Conservation (phyloP, 2,888 invertebrate genomes). For the Pachliopta kotzebuea region DNA sequence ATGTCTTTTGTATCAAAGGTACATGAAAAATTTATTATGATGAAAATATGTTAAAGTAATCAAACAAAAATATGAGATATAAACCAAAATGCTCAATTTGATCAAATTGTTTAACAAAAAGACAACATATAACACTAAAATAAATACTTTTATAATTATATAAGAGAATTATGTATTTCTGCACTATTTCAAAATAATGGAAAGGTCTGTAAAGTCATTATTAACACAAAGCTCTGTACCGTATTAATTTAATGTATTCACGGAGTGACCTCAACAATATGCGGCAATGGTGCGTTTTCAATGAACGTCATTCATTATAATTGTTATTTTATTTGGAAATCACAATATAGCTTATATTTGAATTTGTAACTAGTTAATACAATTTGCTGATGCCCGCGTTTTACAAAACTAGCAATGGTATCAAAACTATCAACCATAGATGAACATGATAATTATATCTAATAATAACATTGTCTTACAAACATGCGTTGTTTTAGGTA, state of each 20-base stretch:
- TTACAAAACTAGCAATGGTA: no score
- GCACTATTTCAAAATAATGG: background rate
- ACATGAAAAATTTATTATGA: background rate
- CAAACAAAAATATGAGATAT: no score
- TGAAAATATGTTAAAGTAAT: background rate
- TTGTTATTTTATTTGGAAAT: background rate
- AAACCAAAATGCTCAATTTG: no score
- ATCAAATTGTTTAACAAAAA: no score
- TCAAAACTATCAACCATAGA: no score
- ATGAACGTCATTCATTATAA: background rate
- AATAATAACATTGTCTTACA: no score
- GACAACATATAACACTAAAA: no score
- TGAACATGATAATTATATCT: no score
- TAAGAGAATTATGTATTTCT: no score
- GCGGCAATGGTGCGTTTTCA: background rate
- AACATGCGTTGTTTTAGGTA: no score
- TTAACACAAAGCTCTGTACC: background rate
- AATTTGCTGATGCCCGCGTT: background rate
- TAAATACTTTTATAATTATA: no score
- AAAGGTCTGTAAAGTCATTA: background rate
- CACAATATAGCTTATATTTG: background rate
- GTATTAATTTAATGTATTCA: constrained; percentile 1
- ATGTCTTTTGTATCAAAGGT: background rate
- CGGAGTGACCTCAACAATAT: background rate
- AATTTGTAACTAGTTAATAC: background rate